These are phyloP conservation scores for Antechinus stuartii DNA, from an alignment of 2,113 vertebrate species.

Conservation along the genomic window DNA sequence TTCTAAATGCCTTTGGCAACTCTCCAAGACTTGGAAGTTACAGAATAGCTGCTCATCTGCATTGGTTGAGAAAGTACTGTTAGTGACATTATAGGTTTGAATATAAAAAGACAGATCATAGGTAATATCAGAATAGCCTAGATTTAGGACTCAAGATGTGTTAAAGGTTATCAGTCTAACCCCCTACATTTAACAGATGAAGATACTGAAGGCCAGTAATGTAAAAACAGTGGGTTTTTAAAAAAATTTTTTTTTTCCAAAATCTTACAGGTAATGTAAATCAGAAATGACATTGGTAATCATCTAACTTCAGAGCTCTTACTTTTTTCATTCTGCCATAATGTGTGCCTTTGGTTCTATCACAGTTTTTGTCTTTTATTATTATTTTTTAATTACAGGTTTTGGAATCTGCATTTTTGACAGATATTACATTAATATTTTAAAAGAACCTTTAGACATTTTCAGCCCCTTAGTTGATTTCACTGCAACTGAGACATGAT, in stretches of 20 bases:
- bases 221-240: not conserved
- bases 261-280: not conserved
- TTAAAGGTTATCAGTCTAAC: not conserved
- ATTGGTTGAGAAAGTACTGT: not conserved
- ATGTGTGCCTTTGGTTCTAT: not conserved
- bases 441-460: not conserved
- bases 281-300: not conserved
- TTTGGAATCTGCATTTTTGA: constrained; percentile 35
- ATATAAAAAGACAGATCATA: not conserved
- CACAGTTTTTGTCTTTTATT: not conserved
- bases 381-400: constrained; percentile 35
- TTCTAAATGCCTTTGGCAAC: not conserved
- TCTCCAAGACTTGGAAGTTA: not conserved
- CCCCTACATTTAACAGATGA: not conserved
- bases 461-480: constrained; percentile 36
- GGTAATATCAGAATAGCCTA: not conserved
- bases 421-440: not conserved
- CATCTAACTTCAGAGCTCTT: not conserved
- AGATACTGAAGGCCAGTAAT: not conserved
- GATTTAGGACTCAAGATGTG: not conserved
- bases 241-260: not conserved
- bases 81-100: not conserved
- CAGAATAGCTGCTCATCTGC: not conserved
- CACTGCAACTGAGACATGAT: constrained; percentile 55
- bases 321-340: not conserved